Evolutionary conservation across 2,113 vertebrate species (phyloP).

Genomic region (Planiliza haematocheilus): DNA sequence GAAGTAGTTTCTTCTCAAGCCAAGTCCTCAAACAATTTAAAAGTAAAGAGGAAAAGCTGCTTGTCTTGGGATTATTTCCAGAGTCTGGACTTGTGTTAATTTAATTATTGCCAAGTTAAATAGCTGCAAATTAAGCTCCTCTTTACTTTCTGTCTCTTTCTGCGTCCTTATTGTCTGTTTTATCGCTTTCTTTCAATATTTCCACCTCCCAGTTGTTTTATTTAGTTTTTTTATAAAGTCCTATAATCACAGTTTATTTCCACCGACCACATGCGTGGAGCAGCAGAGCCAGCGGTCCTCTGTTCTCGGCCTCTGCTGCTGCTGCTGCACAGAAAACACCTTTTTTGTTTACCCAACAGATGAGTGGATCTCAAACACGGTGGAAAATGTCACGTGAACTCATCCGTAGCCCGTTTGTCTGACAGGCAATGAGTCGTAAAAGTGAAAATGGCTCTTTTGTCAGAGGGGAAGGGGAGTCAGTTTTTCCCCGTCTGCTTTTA

Average conservation of each 20-base stretch:
- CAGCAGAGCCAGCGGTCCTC: constrained; percentile 8
- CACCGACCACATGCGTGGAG: constrained; percentile 19
- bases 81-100: not conserved
- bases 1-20: not conserved
- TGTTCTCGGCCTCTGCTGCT: not conserved
- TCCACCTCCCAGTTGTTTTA: constrained; percentile 40
- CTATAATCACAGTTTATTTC: constrained; percentile 38
- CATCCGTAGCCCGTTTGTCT: constrained; percentile 49
- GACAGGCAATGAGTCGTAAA: constrained; percentile 47
- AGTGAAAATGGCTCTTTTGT: constrained; percentile 32
- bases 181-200: constrained; percentile 6
- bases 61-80: not conserved
- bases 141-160: not conserved
- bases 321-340: constrained; percentile 51
- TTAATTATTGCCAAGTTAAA: constrained; percentile 17
- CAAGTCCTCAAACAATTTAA: not conserved
- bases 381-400: constrained; percentile 61
- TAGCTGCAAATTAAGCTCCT: not conserved
- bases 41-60: not conserved
- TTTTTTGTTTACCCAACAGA: constrained; percentile 69
- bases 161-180: constrained; percentile 14
- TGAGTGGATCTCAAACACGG: constrained; percentile 68
- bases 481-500: not conserved
- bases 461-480: not conserved
- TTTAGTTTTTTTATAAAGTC: constrained; percentile 8